phyloP scores from a whole-genome alignment of 2,888 invertebrate genomes.

The Platycnemis pennipes region DNA sequence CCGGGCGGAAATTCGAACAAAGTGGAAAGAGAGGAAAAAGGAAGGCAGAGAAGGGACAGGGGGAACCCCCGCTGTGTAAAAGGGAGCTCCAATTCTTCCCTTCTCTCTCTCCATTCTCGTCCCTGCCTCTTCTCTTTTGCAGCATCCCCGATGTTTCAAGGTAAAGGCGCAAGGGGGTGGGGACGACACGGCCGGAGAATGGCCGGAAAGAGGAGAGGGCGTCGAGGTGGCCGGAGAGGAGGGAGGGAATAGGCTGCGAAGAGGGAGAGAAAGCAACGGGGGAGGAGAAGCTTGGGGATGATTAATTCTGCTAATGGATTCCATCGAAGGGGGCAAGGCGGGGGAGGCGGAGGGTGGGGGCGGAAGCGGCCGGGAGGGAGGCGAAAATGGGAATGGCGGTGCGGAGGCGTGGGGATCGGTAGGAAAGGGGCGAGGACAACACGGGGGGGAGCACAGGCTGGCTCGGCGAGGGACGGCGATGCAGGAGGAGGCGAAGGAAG shows the following conservation, averaged over 20 bases:
- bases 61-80: neutral
- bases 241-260: neutral
- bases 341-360: conserved; percentile 2
- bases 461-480: too few species aligned
- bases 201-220: conserved; percentile 38
- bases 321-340: conserved; percentile 40
- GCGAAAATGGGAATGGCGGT: neutral
- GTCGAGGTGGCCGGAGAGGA: neutral
- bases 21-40: conserved; percentile 10
- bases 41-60: neutral
- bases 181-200: too few species aligned
- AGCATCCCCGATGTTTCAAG: neutral
- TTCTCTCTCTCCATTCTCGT: neutral
- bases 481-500: neutral
- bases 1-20: conserved; percentile 45
- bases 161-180: neutral
- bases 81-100: neutral
- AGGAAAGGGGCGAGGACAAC: neutral
- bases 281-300: conserved; percentile 38
- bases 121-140: neutral
- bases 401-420: neutral
- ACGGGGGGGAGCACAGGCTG: neutral
- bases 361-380: neutral
- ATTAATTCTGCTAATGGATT: conserved; percentile 67
- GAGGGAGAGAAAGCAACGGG: neutral